A percentile compares a stretch with the other conserved stretches of the same genome.
These are phyloP conservation scores for Oryzias celebensis DNA, from an alignment of 2,113 vertebrate species.

Conservation along the genomic window DNA sequence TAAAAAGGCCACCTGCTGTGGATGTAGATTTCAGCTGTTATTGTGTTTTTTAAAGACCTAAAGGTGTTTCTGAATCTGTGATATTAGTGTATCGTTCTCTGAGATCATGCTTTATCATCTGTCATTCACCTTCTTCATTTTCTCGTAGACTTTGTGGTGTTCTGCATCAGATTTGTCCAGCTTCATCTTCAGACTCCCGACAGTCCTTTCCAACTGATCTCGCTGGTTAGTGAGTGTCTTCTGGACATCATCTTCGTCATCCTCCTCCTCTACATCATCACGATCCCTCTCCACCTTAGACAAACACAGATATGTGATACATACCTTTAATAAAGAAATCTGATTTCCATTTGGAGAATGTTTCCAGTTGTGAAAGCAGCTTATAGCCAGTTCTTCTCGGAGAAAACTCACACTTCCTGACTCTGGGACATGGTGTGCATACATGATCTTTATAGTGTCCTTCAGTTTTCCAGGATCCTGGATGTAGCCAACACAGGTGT, in stretches of 20 bases:
- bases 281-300: slow-evolving; percentile 80
- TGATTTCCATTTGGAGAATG: neutral
- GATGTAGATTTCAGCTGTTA: too few relatives aligned
- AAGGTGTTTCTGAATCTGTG: neutral
- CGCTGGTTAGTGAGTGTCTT: slow-evolving; percentile 76
- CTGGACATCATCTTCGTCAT: slow-evolving; percentile 78
- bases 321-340: neutral
- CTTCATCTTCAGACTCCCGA: slow-evolving; percentile 82
- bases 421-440: slow-evolving; percentile 79
- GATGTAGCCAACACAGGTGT: slow-evolving; percentile 82
- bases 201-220: slow-evolving; percentile 82
- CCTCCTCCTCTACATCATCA: slow-evolving; percentile 78
- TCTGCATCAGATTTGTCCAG: slow-evolving; percentile 78
- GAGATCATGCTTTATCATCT: neutral
- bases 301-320: neutral
- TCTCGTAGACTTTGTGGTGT: slow-evolving; percentile 78
- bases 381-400: neutral
- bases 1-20: too few relatives aligned
- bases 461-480: slow-evolving; percentile 86
- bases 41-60: neutral
- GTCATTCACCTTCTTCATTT: slow-evolving; percentile 83
- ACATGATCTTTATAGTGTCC: slow-evolving; percentile 76
- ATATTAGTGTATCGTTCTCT: neutral
- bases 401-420: slow-evolving; percentile 79
- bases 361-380: neutral